Evolutionary conservation across 2,797 vertebrate genomes (phyloP).

Genomic region (Poeciliopsis turneri): DNA sequence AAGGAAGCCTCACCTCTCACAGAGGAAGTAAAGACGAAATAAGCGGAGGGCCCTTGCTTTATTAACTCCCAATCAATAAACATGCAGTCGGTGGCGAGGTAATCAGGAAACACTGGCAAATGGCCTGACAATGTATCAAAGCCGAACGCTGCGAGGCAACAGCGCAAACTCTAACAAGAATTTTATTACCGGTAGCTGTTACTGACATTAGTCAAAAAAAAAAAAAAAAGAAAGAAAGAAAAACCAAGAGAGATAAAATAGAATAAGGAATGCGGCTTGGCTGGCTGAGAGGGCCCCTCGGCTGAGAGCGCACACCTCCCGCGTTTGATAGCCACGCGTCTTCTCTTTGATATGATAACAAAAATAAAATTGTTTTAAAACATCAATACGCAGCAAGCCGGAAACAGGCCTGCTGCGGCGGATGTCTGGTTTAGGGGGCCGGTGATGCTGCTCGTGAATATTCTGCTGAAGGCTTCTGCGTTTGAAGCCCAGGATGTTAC

Average conservation of each 20-base stretch:
- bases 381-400: conserved; percentile 87
- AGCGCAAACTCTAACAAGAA: conserved; percentile 96
- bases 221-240: conserved; percentile 80
- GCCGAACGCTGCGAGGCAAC: conserved; percentile 92
- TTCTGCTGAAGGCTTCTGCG: conserved; percentile 7
- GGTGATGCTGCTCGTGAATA: conserved; percentile 21
- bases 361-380: conserved; percentile 99
- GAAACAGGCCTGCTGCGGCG: conserved; percentile 84
- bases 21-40: conserved; percentile 78
- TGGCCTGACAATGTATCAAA: conserved; percentile 99
- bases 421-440: conserved; percentile 76
- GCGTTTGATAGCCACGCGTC: conserved; percentile 92
- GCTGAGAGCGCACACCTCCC: conserved; percentile 87
- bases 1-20: conserved; percentile 87
- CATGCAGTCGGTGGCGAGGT: conserved; percentile 92
- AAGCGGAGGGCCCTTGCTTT: conserved; percentile 85
- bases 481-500: conserved; percentile 10
- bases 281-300: conserved; percentile 88
- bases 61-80: conserved; percentile 99
- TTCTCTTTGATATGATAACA: conserved; percentile 99
- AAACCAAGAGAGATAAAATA: conserved; percentile 99
- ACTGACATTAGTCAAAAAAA: conserved; percentile 98
- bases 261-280: conserved; percentile 91
- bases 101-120: conserved; percentile 98
- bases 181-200: conserved; percentile 99